These are phyloP conservation scores for Ovis canadensis DNA, from an alignment of 2,113 vertebrate species.

Conservation along the genomic window DNA sequence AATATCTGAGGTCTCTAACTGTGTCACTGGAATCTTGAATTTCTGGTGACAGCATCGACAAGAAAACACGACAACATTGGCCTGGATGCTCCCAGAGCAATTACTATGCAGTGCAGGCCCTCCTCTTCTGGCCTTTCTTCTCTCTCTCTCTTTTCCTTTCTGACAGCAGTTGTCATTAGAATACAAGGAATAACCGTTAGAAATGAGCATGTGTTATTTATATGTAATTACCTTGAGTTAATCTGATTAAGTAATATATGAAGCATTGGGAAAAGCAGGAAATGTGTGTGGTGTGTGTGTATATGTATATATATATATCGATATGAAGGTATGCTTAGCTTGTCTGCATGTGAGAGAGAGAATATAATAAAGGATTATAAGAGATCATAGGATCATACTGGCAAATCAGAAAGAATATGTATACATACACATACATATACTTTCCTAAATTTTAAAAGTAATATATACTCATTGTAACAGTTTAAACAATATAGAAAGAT, in stretches of 20 bases:
- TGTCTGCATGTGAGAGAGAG: neutral
- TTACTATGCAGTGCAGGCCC: too few species aligned
- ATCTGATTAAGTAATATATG: neutral
- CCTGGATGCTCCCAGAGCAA: neutral
- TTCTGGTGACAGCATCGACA: neutral
- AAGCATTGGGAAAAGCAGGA: neutral
- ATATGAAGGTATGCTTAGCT: neutral
- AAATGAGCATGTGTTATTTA: neutral
- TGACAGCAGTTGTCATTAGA: neutral
- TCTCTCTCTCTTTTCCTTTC: neutral
- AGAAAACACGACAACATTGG: neutral
- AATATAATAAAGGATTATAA: neutral
- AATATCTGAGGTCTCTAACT: neutral
- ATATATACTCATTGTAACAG: neutral
- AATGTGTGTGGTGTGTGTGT: neutral
- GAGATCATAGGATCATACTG: neutral
- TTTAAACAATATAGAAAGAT: neutral
- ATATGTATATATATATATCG: accelerated
- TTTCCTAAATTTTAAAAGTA: neutral
- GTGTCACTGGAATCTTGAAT: neutral
- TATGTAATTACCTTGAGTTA: neutral
- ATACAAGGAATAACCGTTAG: neutral
- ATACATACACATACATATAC: neutral
- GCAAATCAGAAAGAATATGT: neutral
- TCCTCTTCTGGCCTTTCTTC: neutral